A percentile compares a stretch with the other conserved stretches of the same genome.
phyloP scores from a whole-genome alignment of 2,797 vertebrate genomes.

The Hozukius guyotensis region DNA sequence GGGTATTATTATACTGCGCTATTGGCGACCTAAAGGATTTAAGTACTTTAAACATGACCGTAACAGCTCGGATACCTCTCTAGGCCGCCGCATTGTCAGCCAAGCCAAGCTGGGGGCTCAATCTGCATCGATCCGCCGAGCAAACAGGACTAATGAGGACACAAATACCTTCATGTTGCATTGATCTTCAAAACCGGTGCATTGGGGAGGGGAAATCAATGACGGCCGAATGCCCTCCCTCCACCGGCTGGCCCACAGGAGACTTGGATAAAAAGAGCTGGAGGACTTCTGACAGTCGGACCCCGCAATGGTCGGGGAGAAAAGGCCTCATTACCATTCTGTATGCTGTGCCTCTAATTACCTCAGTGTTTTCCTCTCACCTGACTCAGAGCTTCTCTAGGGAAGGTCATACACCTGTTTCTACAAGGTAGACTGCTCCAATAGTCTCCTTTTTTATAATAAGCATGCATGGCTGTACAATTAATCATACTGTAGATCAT shows the following conservation, averaged over 20 bases:
- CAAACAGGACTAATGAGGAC: slow-evolving; percentile 77
- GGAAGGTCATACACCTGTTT: slow-evolving; percentile 62
- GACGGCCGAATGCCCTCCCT: slow-evolving; percentile 29
- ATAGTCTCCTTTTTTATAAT: slow-evolving; percentile 1
- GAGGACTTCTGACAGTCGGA: slow-evolving; percentile 46
- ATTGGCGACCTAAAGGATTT: neutral
- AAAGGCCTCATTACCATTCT: slow-evolving; percentile 65
- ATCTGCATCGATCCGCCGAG: slow-evolving; percentile 60
- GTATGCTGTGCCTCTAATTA: slow-evolving; percentile 63
- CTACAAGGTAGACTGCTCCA: neutral
- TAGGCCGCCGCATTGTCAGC: slow-evolving; percentile 5
- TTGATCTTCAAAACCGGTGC: slow-evolving; percentile 70
- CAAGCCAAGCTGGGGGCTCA: slow-evolving; percentile 31
- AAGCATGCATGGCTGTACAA: neutral
- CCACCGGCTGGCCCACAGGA: slow-evolving; percentile 20
- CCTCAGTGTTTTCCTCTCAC: slow-evolving; percentile 64
- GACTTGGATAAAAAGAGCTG: slow-evolving; percentile 51
- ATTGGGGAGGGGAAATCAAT: slow-evolving; percentile 64
- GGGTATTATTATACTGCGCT: neutral
- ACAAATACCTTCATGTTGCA: slow-evolving; percentile 77
- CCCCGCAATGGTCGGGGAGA: slow-evolving; percentile 20
- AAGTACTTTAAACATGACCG: neutral
- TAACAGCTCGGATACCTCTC: neutral
- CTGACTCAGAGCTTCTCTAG: slow-evolving; percentile 54
- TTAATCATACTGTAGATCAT: neutral